Base-by-base conservation (phyloP, 2,797 vertebrate species). In the Gymnoscopelus microlampas region DNA sequence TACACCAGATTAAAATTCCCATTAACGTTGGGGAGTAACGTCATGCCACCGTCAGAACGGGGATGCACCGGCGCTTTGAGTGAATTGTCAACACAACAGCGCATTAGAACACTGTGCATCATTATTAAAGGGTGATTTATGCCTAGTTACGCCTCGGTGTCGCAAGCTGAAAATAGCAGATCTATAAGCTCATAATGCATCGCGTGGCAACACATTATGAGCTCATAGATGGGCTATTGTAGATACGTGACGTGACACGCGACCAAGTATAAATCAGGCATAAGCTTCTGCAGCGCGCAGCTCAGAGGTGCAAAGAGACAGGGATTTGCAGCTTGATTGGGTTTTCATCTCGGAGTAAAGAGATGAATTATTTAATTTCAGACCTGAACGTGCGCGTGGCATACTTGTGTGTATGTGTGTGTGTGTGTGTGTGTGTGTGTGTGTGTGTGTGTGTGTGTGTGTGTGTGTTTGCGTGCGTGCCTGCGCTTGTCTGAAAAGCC, bases 261-360 rank as follows among this genome's bases (percentile, higher is more conserved):
- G 39, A 44, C 8, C 39, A 10, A 44, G 39, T 10, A 44, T 44
- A 44, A 44, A 44, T 44, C 39, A 44, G 39, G 39, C 39, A 44
- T 44, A 44, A 44, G 39, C 39, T 44, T 44, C 39, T 44, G 39
- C 39, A 8, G 39, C 39, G 5, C 39, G 93, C 94, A 94, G 94
- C 93, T 94, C 90, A 86, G 92, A 95, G 92, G 88, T 93, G 89
- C 91, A 91, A 92, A 88, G 94, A 92, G 92, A 95, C 92, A 88
- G 85, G 92, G 87, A 94, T 95, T 95, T 96, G 95, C 94, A 93
- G 92, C 93, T 92, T 95, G 94, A 95, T 96, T 96, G 94, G 94
- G 92, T 96, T 96, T 95, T 95, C 92, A 95, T 96, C 89, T 94
- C 77, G 84, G 87, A 91, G 88, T 93, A 93, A 88, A 93, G 88